phyloP scores from a whole-genome alignment of 2,888 invertebrate genomes.

The Nebria brevicollis region DNA sequence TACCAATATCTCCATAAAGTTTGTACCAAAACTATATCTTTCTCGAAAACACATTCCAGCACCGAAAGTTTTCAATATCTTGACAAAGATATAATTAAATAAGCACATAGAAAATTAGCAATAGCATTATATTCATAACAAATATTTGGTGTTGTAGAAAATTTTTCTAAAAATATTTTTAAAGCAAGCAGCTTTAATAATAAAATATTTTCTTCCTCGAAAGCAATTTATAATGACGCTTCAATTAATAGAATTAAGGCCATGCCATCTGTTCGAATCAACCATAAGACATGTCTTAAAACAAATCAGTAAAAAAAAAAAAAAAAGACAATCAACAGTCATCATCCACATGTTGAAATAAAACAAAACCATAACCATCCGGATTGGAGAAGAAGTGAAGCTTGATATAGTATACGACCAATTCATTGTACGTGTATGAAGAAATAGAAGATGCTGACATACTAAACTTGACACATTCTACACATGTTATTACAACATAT shows the following conservation, averaged over 20 bases:
- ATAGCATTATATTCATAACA: too few relatives aligned
- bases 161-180: too few relatives aligned
- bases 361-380: too few relatives aligned
- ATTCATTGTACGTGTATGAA: background rate
- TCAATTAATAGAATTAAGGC: background rate
- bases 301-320: background rate
- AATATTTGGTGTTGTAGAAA: too few relatives aligned
- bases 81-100: too few relatives aligned
- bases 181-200: background rate
- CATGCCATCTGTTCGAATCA: background rate
- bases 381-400: too few relatives aligned
- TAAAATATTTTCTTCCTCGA: background rate
- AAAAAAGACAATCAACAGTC: too few relatives aligned
- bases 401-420: background rate
- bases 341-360: too few relatives aligned
- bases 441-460: constrained; percentile 51
- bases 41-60: background rate
- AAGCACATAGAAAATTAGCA: too few relatives aligned
- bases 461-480: constrained; percentile 57
- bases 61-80: background rate
- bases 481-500: constrained; percentile 55
- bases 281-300: background rate
- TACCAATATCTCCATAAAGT: background rate
- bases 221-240: background rate
- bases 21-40: background rate